Percentiles rank a stretch among this genome's conserved stretches.
Evolutionary conservation across 2,113 vertebrate species (phyloP).

Genomic region (Eudyptes chrysolophus): DNA sequence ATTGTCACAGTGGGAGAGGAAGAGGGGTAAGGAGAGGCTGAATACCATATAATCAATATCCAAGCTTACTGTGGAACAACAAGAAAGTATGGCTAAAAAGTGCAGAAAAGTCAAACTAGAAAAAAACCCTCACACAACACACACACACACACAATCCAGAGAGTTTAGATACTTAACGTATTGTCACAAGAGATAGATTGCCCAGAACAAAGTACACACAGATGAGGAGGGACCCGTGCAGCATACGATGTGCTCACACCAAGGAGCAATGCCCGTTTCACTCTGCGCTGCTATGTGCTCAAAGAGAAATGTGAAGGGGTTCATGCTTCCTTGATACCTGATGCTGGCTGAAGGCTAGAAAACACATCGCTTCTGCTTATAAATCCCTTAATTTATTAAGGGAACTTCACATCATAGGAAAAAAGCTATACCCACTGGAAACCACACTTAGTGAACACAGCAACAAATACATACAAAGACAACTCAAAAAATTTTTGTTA

Average conservation of each 20-base stretch:
- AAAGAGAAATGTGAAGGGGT: background rate
- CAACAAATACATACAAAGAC: background rate
- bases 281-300: accelerated
- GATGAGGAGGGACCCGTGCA: background rate
- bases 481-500: background rate
- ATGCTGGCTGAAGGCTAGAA: background rate
- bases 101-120: background rate
- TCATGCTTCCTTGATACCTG: accelerated
- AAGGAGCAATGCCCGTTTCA: background rate
- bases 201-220: background rate
- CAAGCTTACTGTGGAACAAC: background rate
- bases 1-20: background rate
- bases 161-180: background rate
- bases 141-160: too few relatives aligned
- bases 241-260: accelerated
- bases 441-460: background rate
- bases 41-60: background rate
- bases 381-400: background rate
- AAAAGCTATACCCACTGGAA: background rate
- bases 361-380: background rate
- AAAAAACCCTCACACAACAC: accelerated
- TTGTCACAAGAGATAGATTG: background rate
- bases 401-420: background rate
- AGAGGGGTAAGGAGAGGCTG: background rate
- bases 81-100: background rate